phyloP scores from a whole-genome alignment of 2,797 vertebrate species.

The Trematomus bernacchii region DNA sequence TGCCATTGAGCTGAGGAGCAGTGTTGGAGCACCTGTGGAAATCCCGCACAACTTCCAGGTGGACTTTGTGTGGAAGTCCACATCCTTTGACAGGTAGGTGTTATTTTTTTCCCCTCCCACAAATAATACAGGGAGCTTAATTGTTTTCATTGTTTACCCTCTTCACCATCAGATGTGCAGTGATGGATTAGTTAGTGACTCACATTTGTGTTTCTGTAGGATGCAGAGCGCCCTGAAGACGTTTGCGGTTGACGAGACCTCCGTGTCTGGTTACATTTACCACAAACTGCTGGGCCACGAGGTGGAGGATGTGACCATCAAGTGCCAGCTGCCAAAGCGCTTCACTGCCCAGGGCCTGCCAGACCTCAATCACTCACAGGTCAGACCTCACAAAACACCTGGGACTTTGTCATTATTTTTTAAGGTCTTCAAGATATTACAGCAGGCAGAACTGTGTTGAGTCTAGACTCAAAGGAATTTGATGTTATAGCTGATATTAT shows the following conservation, averaged over 20 bases:
- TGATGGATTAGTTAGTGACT: not conserved
- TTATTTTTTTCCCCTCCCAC: not conserved
- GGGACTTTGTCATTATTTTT: not conserved
- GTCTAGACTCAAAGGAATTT: not conserved
- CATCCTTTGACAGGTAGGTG: slow-evolving; percentile 95
- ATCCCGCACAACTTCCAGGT: slow-evolving; percentile 99
- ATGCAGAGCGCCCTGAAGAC: slow-evolving; percentile 99
- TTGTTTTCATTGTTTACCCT: not conserved
- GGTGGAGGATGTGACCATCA: slow-evolving; percentile 98
- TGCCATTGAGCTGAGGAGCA: slow-evolving; percentile 97
- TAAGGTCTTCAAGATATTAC: not conserved
- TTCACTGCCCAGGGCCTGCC: slow-evolving; percentile 99
- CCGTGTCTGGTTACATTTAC: slow-evolving; percentile 98
- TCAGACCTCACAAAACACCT: slow-evolving; percentile 57
- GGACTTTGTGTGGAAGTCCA: slow-evolving; percentile 99
- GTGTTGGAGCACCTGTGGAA: slow-evolving; percentile 96
- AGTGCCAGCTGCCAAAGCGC: slow-evolving; percentile 99
- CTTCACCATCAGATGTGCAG: not conserved
- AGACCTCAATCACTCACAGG: slow-evolving; percentile 99
- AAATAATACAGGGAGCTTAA: not conserved
- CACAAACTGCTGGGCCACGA: slow-evolving; percentile 98
- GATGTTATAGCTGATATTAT: no score
- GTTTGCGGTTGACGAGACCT: slow-evolving; percentile 97
- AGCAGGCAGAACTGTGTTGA: not conserved
- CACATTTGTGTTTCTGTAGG: slow-evolving; percentile 72